These are phyloP conservation scores for Ispidina lecontei DNA, from an alignment of 2,797 vertebrate genomes.

Conservation along the genomic window DNA sequence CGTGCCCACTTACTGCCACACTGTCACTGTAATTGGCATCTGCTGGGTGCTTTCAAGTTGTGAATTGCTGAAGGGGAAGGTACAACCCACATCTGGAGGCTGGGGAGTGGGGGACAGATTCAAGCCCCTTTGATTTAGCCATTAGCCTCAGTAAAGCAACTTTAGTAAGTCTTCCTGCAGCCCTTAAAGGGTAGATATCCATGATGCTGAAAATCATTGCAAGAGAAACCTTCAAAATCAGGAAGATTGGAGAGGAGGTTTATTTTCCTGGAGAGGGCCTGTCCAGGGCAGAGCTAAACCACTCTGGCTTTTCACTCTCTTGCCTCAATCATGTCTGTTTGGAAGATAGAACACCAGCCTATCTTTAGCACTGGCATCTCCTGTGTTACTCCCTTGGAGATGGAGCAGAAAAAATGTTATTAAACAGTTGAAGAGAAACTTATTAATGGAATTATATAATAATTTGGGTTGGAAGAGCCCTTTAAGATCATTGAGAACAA, in stretches of 20 bases:
- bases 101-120: background rate
- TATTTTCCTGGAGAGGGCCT: background rate
- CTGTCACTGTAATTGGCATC: background rate
- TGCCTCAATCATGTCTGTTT: background rate
- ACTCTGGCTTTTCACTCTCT: background rate
- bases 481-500: background rate
- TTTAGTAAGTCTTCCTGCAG: background rate
- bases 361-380: slow-evolving; percentile 10
- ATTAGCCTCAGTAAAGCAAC: background rate
- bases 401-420: background rate
- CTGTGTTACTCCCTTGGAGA: background rate
- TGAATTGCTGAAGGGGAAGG: background rate
- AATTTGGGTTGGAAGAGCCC: background rate
- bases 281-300: background rate
- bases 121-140: background rate
- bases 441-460: background rate
- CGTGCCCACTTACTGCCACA: background rate
- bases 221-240: background rate
- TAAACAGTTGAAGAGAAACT: background rate
- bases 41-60: background rate
- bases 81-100: background rate
- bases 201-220: background rate
- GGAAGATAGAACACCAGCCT: background rate
- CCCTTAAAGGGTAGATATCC: background rate
- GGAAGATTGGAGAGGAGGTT: background rate